Evolutionary conservation across 2,888 invertebrate genomes (phyloP).

Genomic region (Trichopoda pennipes): DNA sequence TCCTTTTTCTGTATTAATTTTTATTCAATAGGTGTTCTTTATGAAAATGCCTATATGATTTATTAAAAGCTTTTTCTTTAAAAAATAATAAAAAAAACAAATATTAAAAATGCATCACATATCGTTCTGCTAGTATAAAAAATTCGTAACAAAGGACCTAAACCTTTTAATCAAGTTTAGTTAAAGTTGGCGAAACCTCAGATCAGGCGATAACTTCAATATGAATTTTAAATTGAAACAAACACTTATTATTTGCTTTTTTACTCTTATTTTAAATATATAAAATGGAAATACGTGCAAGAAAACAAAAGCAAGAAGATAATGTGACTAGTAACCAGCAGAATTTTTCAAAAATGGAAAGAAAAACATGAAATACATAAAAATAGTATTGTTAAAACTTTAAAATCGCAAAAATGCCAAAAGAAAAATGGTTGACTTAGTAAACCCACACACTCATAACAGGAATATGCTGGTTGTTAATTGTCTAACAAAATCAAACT

Average conservation of each 20-base stretch:
- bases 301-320: too few relatives aligned
- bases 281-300: not conserved
- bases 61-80: not conserved
- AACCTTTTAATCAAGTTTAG: too few relatives aligned
- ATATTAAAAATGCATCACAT: too few relatives aligned
- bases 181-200: too few relatives aligned
- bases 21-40: not conserved
- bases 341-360: not conserved
- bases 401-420: not conserved
- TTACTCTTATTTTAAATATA: too few relatives aligned
- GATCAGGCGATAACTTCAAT: too few relatives aligned
- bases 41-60: not conserved
- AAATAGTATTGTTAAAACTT: not conserved
- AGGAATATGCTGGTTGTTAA: slow-evolving; percentile 26
- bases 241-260: too few relatives aligned
- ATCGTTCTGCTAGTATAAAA: too few relatives aligned
- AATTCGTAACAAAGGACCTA: too few relatives aligned
- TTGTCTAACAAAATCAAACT: slow-evolving; percentile 34
- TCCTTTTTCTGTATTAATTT: slow-evolving; percentile 4
- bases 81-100: not conserved
- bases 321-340: not conserved
- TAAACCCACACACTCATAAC: slow-evolving; percentile 11
- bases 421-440: not conserved
- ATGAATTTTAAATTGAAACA: too few relatives aligned
- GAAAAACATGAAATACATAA: not conserved